A percentile compares a stretch with the other conserved stretches of the same genome.
phyloP scores from a whole-genome alignment of 2,888 invertebrate genomes.

The Polylopha cassiicola region DNA sequence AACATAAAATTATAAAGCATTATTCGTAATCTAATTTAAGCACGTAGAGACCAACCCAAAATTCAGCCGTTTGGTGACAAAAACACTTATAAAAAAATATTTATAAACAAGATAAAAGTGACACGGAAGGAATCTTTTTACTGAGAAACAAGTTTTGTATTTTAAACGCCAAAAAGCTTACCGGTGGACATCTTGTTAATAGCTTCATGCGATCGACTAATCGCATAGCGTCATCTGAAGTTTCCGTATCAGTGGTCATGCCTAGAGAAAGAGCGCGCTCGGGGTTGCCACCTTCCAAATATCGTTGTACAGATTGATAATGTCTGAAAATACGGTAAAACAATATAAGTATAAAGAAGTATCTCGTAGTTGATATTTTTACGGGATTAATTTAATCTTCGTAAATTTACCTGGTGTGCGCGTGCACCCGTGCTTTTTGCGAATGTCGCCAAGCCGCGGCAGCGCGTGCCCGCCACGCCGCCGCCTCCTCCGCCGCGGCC shows the following conservation, averaged over 20 bases:
- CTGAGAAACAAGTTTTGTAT: too few relatives aligned
- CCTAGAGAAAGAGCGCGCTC: constrained; percentile 59
- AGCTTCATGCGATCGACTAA: constrained; percentile 70
- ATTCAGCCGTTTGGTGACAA: too few relatives aligned
- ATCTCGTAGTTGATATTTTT: too few relatives aligned
- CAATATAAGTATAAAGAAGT: too few relatives aligned
- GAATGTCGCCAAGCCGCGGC: constrained; percentile 80
- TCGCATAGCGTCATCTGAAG: constrained; percentile 68
- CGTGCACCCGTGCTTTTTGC: constrained; percentile 81
- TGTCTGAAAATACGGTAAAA: constrained; percentile 44
- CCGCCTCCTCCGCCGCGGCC: constrained; percentile 82
- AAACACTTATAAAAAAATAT: too few relatives aligned
- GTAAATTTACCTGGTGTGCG: constrained; percentile 57
- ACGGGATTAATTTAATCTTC: too few relatives aligned
- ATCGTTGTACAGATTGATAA: constrained; percentile 61
- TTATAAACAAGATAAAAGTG: too few relatives aligned
- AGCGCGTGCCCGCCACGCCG: constrained; percentile 83
- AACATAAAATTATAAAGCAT: too few relatives aligned
- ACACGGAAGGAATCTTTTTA: too few relatives aligned
- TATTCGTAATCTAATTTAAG: too few relatives aligned
- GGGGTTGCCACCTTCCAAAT: constrained; percentile 51
- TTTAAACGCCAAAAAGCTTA: constrained; percentile 31
- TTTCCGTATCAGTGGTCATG: constrained; percentile 65
- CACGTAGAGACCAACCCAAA: too few relatives aligned
- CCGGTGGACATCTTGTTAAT: constrained; percentile 61